Base-by-base conservation (phyloP, 1,140 invertebrate genomes). In the Bombus affinis region DNA sequence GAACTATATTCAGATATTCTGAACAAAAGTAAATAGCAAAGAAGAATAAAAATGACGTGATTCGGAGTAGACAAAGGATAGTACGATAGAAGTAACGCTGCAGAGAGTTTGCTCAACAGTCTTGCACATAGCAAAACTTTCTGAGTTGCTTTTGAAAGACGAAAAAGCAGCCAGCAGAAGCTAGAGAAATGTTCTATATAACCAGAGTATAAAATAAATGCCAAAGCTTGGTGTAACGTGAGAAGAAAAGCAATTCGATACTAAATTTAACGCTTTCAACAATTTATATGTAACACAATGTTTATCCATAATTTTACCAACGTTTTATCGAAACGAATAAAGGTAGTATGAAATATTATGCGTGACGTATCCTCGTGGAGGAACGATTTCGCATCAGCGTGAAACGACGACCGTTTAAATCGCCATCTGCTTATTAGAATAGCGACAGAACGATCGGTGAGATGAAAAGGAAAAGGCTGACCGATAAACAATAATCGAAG, bases 11-110 rank as follows among this genome's bases (percentile, higher is more conserved):
- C 28, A n/a, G 3, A 12, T n/a, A 1, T 62, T 13, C 1, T 0
- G 28, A 5, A 62, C 3, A 12, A n/a, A 62, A n/a, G 4, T 53
- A 53, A 62, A 13, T 13, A 62, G 10, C 28, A 13, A 13, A 2
- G 12, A n/a, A 4, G 28, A 62, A 59, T 28, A 59, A n/a, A 62
- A n/a, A n/a, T 5, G 59, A 12, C 2, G 28, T 0, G 25, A 62
- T 5, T n/a, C 59, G n/a, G 59, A 12, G 12, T 0, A 3, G 25
- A 28, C 4, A 12, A 4, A 28, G n/a, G 3, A 0, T 13, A 18
- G 47, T 6, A 53, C 10, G 0, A 12, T 13, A n/a, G 59, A n/a
- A 28, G 3, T n/a, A 8, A 53, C 18, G 18, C 0, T 18, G 47
- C 47, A 8, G 8, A 22, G 15, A 22, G 47, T 8, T 53, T 53